Evolutionary conservation across 23 tunicate species (phyloP).

Genomic region (Ascidia mentula): DNA sequence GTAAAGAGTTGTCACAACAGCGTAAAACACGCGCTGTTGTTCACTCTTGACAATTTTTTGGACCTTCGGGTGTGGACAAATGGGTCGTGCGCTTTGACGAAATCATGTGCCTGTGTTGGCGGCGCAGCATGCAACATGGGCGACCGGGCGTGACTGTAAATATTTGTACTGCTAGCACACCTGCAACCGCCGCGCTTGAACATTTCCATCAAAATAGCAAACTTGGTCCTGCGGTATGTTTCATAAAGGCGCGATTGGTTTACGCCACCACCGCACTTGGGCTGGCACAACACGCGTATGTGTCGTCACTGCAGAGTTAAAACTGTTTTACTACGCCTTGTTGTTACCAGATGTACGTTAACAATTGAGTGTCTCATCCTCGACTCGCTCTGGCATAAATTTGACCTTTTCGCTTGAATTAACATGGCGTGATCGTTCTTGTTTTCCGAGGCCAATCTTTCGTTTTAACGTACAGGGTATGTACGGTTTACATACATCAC

Average conservation of each 20-base stretch:
- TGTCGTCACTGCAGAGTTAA: not conserved
- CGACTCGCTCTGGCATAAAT: not conserved
- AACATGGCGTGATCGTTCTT: not conserved
- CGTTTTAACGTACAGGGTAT: no score
- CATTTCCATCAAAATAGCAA: not conserved
- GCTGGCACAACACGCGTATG: not conserved
- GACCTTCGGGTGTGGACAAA: not conserved
- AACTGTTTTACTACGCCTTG: no score
- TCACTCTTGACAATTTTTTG: no score
- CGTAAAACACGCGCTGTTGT: not conserved
- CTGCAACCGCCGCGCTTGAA: constrained; percentile 2
- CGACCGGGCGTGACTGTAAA: constrained; percentile 11
- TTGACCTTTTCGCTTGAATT: not conserved
- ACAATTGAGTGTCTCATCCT: no score
- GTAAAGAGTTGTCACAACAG: not conserved
- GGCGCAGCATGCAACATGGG: constrained; percentile 1
- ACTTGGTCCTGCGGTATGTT: not conserved
- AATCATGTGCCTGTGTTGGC: not conserved
- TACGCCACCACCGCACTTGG: not conserved
- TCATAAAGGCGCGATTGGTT: not conserved
- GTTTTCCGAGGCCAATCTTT: no score
- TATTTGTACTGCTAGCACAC: not conserved
- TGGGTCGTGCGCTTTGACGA: not conserved
- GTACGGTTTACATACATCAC: no score
- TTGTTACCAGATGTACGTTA: no score